Evolutionary conservation across 1,140 invertebrate genomes (phyloP).

Genomic region (Orchesella cincta): DNA sequence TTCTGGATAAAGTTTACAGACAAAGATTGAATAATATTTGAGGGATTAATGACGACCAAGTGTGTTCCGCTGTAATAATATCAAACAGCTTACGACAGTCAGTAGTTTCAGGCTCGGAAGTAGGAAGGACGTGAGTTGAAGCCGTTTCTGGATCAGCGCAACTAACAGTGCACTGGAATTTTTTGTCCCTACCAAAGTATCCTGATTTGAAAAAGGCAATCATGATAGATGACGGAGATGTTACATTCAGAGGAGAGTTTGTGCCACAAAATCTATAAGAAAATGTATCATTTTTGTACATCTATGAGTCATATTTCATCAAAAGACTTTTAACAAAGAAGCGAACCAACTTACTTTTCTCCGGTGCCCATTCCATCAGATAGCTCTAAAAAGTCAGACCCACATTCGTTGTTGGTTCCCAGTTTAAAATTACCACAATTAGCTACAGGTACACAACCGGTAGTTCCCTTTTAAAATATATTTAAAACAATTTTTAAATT

Average conservation of each 20-base stretch:
- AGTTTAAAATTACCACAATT: slow-evolving; percentile 39
- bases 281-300: slow-evolving; percentile 3
- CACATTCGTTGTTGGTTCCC: slow-evolving; percentile 27
- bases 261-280: slow-evolving; percentile 43
- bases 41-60: neutral
- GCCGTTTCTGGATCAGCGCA: slow-evolving; percentile 29
- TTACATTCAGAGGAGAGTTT: slow-evolving; percentile 30
- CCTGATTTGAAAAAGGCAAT: slow-evolving; percentile 7
- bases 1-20: slow-evolving; percentile 6
- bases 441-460: slow-evolving; percentile 37
- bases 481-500: neutral
- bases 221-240: slow-evolving; percentile 24
- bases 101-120: slow-evolving; percentile 21
- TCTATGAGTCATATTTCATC: neutral
- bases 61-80: neutral
- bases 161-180: slow-evolving; percentile 33
- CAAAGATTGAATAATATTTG: slow-evolving; percentile 1
- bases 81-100: slow-evolving; percentile 37
- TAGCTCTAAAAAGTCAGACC: slow-evolving; percentile 38
- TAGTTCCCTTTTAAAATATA: slow-evolving; percentile 35
- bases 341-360: slow-evolving; percentile 32
- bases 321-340: neutral
- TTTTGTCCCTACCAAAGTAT: slow-evolving; percentile 6
- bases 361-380: slow-evolving; percentile 35
- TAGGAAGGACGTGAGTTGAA: slow-evolving; percentile 3